Evolutionary conservation across 2,113 vertebrate genomes (phyloP).

Genomic region (Rousettus leschenaultii): DNA sequence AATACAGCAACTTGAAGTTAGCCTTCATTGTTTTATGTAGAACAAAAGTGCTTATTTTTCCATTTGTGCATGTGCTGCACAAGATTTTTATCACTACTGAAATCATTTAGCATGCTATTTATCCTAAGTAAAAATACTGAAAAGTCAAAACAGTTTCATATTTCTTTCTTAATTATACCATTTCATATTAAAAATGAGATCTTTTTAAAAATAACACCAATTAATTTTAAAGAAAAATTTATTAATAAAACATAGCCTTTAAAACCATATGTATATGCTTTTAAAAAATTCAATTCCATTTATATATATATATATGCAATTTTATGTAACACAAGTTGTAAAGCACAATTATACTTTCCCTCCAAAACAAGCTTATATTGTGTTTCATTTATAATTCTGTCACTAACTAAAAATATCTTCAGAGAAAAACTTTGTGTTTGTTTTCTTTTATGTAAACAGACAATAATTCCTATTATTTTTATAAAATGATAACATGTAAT

Average conservation of each 20-base stretch:
- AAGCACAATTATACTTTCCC: neutral
- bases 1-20: neutral
- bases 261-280: neutral
- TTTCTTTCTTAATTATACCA: neutral
- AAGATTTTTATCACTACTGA: neutral
- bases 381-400: conserved; percentile 7
- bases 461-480: neutral
- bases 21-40: neutral
- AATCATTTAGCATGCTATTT: neutral
- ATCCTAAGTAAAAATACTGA: neutral
- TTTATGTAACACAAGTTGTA: neutral
- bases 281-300: too few species aligned
- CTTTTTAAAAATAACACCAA: neutral
- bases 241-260: neutral
- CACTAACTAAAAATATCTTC: neutral
- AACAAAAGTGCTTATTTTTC: neutral
- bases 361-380: neutral
- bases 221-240: conserved; percentile 5
- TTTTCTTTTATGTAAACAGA: neutral
- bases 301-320: neutral
- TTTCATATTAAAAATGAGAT: neutral
- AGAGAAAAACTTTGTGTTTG: neutral
- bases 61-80: neutral
- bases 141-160: neutral
- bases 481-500: neutral